Base-by-base conservation (phyloP, 1,140 invertebrate species). In the Neuroterus valhalla region DNA sequence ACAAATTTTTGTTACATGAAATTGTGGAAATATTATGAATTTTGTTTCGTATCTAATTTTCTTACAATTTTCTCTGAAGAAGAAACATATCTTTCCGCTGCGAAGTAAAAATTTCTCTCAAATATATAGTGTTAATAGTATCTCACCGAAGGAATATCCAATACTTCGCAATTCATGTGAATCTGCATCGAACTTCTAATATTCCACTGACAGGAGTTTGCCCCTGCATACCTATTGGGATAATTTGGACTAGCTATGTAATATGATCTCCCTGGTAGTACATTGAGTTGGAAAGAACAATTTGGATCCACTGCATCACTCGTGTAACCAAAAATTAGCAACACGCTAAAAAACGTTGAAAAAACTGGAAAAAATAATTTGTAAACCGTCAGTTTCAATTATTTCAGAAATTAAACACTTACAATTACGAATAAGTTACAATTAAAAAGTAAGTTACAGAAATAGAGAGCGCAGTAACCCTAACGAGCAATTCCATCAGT, bases 161-260 rank as follows among this genome's bases (percentile, higher is more conserved):
- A 62, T n/a, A 62, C 55, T 38, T 38, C 55, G 31, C 55, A 62
- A 62, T 62, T 38, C 2, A 62, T 26, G 23, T 26, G 55, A 62
- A 62, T 3, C 8, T 23, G 55, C 26, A 26, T 31, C 8, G 23
- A 5, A 62, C 55, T 38, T 62, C 26, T 62, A 62, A 62, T 62
- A 62, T 62, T 62, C 55, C 55, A 62, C n/a, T 26, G 23, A 26
- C 55, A 62, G 31, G 21, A 26, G 31, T 62, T 31, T 15, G 15
- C 23, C 15, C 55, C 55, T 4, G 21, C 8, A 62, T 62, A 62
- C 0, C 2, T 26, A 62, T 62, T 62, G 12, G 55, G 55, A 23
- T 62, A 62, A 62, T 62, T 62, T 15, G 55, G 55, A 62, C 55
- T 62, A 4, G 55, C 23, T 62, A 62, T 62, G 15, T 62, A 62